Evolutionary conservation across 2,888 invertebrate species (phyloP), one percentile per base, ranked within the genome.

Genomic region (Plagodis dolabraria): DNA sequence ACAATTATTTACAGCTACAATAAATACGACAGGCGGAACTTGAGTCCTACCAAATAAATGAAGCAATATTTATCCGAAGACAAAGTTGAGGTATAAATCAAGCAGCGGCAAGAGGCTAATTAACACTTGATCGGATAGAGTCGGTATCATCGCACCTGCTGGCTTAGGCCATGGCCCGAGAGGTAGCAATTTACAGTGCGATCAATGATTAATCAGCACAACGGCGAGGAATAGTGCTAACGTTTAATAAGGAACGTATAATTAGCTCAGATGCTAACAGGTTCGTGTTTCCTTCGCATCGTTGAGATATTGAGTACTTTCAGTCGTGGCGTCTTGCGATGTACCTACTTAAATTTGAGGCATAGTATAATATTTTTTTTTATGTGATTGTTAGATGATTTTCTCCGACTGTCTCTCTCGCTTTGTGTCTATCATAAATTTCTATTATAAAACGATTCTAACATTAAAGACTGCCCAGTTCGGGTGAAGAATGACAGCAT

Each of bases 51-150:
- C 22, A 22, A 73, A 84, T 82, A 76, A 83, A 82, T 82, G 64
- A 70, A 72, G 68, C 60, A 74, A 61, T 69, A 76, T 78, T 76
- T 75, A 77, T 77, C 71, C 65, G 62, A 73, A 82, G 80, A 81
- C 80, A 80, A 83, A 82, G 76, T 82, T 77, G 76, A 65, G 60
- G 71, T 67, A 86, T 89, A 87, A 87, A 89, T 90, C 87, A 87
- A 85, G 70, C 70, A 68, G 75, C 75, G 73, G 75, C 75, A 72
- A 79, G 80, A 72, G 75, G 74, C 80, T 89, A 87, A 89, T 89
- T 87, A 89, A 83, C 82, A 79, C 77, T 68, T 75, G 73, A 75
- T 47, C 47, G 47, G 53, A 50, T 57, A 53, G 46, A 57, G 53
- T 51, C 68, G 60, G 77, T 82, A 80, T 80, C 78, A 78, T 81